A percentile compares a stretch with the other conserved stretches of the same genome.
These are phyloP conservation scores for Chondrilla cf. caribensis DNA, from an alignment of 37 sponge, comb jelly and placozoan genomes.

Conservation along the genomic window DNA sequence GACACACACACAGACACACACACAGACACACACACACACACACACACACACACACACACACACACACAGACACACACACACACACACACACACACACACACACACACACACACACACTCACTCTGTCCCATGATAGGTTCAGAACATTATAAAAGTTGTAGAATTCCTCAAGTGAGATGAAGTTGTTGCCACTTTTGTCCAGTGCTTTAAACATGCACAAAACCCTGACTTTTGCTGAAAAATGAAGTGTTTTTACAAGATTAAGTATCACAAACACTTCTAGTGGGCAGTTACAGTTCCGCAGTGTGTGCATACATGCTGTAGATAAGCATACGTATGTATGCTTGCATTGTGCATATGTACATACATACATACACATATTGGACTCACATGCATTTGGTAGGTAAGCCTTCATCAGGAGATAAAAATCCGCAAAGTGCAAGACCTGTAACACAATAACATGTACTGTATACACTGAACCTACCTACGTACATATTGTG, in stretches of 20 bases:
- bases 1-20: background rate
- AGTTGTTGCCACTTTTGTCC: conserved; percentile 7
- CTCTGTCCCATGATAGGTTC: conserved; percentile 57
- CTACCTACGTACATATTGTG: no score
- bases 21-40: no score
- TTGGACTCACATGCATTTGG: conserved; percentile 58
- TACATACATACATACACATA: background rate
- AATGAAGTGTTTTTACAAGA: no score
- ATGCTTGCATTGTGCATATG: background rate
- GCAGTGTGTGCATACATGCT: background rate
- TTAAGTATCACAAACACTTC: no score
- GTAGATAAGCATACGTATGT: background rate
- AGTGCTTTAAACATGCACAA: conserved; percentile 82
- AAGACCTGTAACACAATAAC: background rate
- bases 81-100: background rate
- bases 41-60: background rate
- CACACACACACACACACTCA: conserved; percentile 5
- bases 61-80: background rate
- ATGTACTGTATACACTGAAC: no score
- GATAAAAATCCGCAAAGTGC: conserved; percentile 63
- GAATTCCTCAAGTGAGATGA: conserved; percentile 54
- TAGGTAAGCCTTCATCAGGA: conserved; percentile 49
- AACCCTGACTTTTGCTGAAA: conserved; percentile 64
- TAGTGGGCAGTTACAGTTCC: no score
- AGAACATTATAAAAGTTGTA: conserved; percentile 62